Percentiles rank a stretch among this genome's conserved stretches.
Conservation (phyloP, 2,113 vertebrate genomes). For the Saguinus midas region DNA sequence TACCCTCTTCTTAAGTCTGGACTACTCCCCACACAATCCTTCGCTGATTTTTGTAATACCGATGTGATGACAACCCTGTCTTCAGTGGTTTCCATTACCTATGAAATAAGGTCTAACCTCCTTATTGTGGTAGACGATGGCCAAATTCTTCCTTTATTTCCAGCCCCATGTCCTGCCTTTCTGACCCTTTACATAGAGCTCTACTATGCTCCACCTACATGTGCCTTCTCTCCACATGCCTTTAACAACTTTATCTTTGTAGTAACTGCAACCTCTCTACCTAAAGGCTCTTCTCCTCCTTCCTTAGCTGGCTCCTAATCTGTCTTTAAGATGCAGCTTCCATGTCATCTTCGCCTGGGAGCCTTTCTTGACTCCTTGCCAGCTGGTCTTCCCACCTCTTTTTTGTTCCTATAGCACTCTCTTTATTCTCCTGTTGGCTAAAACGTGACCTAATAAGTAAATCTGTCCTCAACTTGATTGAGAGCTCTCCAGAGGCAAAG, state of each 20-base stretch:
- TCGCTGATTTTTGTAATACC: not conserved
- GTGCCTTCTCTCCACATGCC: not conserved
- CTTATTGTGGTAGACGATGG: not conserved
- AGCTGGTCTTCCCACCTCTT: not conserved
- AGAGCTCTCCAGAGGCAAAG: not conserved
- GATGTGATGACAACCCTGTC: not conserved
- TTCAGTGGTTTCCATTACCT: not conserved
- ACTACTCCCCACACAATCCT: not conserved
- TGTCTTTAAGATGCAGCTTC: not conserved
- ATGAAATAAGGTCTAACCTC: not conserved
- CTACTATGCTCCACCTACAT: not conserved
- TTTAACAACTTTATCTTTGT: not conserved
- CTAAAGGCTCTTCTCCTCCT: not conserved
- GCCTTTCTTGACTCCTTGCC: too few species aligned
- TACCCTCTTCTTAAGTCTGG: not conserved
- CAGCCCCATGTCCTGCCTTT: not conserved
- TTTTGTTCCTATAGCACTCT: not conserved
- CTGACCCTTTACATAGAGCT: not conserved
- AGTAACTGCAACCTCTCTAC: not conserved
- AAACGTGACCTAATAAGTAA: not conserved
- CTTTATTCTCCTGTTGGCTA: not conserved
- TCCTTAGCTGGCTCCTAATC: not conserved
- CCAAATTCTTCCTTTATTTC: not conserved
- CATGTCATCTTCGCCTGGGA: not conserved
- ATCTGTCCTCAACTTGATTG: not conserved